phyloP scores from a whole-genome alignment of 2,888 invertebrate species.

The Autographa pulchrina region DNA sequence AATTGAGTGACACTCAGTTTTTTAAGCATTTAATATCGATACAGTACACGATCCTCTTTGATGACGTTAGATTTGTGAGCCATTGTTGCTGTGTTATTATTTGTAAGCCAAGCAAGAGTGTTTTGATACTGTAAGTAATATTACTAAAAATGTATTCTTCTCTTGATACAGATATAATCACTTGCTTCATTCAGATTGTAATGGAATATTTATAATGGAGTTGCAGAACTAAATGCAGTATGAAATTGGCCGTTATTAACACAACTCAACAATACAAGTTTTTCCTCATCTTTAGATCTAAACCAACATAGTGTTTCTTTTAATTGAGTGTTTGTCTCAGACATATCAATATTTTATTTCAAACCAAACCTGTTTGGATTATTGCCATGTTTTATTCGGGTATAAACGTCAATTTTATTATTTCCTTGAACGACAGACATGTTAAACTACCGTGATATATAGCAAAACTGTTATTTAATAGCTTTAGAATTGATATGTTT shows the following conservation, averaged over 20 bases:
- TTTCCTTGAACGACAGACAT: conserved; percentile 16
- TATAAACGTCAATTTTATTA: conserved; percentile 26
- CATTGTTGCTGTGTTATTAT: too few relatives aligned
- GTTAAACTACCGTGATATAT: conserved; percentile 28
- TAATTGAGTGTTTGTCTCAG: background rate
- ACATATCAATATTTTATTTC: background rate
- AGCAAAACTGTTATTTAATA: conserved; percentile 15
- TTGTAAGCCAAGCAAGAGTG: too few relatives aligned
- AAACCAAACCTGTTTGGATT: conserved; percentile 31
- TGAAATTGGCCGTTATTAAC: background rate
- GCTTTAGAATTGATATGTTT: conserved; percentile 6
- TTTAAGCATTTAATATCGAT: too few relatives aligned
- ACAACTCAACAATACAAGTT: background rate
- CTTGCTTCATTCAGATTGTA: too few relatives aligned
- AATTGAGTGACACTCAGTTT: too few relatives aligned
- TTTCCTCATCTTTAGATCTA: background rate
- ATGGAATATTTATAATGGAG: too few relatives aligned
- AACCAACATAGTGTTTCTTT: background rate
- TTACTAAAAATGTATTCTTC: too few relatives aligned
- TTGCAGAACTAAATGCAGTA: background rate
- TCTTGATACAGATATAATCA: too few relatives aligned
- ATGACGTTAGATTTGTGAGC: too few relatives aligned
- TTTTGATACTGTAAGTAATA: too few relatives aligned
- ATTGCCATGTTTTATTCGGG: conserved; percentile 18
- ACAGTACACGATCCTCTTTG: too few relatives aligned